Percentiles rank a stretch among this genome's conserved stretches.
These are phyloP conservation scores for Lycocorax pyrrhopterus DNA, from an alignment of 2,113 vertebrate species.

Conservation along the genomic window DNA sequence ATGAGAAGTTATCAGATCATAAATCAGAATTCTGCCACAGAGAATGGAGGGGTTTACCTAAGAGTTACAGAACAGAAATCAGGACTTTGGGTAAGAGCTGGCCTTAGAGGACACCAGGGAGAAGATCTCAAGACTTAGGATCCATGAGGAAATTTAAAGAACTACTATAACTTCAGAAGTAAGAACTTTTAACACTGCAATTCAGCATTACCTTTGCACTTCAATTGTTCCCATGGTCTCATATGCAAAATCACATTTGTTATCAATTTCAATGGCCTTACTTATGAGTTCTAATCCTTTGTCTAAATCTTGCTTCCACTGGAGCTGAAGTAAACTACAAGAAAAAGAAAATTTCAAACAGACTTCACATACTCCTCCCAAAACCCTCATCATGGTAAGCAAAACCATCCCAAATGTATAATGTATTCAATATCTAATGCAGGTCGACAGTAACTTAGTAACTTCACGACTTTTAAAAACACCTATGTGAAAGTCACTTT, in stretches of 20 bases:
- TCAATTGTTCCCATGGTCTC: slow-evolving; percentile 99
- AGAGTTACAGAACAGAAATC: not conserved
- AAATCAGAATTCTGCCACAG: not conserved
- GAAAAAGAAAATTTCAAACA: not conserved
- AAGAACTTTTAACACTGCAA: not conserved
- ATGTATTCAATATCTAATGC: not conserved
- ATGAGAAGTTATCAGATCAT: not conserved
- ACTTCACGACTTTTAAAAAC: not conserved
- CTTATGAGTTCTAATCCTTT: slow-evolving; percentile 95
- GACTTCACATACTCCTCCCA: not conserved
- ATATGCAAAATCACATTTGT: slow-evolving; percentile 99
- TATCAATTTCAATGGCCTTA: slow-evolving; percentile 98
- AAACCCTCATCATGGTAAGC: not conserved
- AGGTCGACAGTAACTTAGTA: not conserved
- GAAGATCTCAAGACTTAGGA: not conserved
- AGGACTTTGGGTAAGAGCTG: not conserved
- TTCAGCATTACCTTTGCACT: slow-evolving; percentile 88
- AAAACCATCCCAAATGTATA: not conserved
- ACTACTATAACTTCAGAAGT: not conserved
- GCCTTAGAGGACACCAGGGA: not conserved
- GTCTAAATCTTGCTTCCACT: slow-evolving; percentile 98
- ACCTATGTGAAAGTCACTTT: not conserved
- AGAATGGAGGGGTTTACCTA: not conserved
- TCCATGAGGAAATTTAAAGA: not conserved
- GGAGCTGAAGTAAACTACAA: slow-evolving; percentile 94